Percentiles rank a stretch among this genome's conserved stretches.
phyloP scores from a whole-genome alignment of 2,113 vertebrate genomes.

The Sander lucioperca region DNA sequence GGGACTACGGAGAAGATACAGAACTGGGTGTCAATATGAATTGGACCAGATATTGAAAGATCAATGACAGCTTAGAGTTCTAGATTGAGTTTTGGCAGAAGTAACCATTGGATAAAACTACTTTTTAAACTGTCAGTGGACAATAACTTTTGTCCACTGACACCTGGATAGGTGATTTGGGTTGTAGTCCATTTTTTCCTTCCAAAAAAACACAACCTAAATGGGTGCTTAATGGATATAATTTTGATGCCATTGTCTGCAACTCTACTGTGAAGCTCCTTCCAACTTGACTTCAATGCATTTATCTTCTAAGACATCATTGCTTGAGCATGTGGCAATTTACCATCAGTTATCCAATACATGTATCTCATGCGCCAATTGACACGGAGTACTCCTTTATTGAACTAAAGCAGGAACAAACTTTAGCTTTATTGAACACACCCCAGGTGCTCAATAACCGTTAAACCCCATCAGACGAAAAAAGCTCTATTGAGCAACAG shows the following conservation, averaged over 20 bases:
- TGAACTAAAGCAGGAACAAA: conserved; percentile 74
- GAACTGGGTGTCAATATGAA: conserved; percentile 68
- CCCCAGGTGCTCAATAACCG: conserved; percentile 77
- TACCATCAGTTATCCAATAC: conserved; percentile 53
- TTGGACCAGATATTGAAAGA: conserved; percentile 59
- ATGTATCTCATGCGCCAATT: conserved; percentile 69
- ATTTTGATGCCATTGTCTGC: background rate
- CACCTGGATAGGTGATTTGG: background rate
- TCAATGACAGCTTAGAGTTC: conserved; percentile 65
- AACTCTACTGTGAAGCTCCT: background rate
- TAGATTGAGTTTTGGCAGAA: conserved; percentile 35
- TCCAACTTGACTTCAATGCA: conserved; percentile 10
- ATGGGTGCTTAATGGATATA: background rate
- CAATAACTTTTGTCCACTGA: background rate
- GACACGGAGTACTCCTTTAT: conserved; percentile 72
- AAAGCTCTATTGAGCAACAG: conserved; percentile 69
- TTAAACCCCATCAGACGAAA: conserved; percentile 72
- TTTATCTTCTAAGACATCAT: conserved; percentile 46
- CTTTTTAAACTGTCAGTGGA: conserved; percentile 8
- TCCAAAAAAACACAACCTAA: background rate
- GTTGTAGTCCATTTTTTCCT: background rate
- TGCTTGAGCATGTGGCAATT: conserved; percentile 53
- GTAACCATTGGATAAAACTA: conserved; percentile 16
- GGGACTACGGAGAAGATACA: conserved; percentile 63
- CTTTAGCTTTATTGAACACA: conserved; percentile 79